Evolutionary conservation across 2,797 vertebrate genomes (phyloP).

Genomic region (Kryptopterus vitreolus): DNA sequence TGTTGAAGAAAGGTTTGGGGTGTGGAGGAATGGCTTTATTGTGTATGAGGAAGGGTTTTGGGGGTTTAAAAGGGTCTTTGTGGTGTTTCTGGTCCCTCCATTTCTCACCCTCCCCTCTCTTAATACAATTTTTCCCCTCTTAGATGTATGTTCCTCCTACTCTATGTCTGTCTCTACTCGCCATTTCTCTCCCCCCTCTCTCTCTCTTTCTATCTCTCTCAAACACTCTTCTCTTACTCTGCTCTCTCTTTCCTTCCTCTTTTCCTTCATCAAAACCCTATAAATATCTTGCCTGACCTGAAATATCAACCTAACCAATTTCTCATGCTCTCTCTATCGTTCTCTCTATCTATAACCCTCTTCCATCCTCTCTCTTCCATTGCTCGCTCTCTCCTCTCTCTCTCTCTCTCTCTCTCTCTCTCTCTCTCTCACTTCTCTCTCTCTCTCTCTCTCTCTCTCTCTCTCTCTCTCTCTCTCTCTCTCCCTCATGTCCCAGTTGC

Average conservation of each 20-base stretch:
- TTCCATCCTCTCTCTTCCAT: not conserved
- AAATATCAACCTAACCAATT: slow-evolving; percentile 15
- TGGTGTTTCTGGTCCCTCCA: slow-evolving; percentile 31
- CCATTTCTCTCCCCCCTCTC: not conserved
- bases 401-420: not conserved
- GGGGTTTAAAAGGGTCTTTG: not conserved
- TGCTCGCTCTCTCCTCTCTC: not conserved
- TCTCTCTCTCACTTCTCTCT: not conserved
- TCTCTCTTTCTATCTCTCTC: not conserved
- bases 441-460: not conserved
- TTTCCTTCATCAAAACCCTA: not conserved
- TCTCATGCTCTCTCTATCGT: not conserved
- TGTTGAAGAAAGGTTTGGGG: not conserved
- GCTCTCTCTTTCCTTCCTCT: not conserved
- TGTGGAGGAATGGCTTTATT: not conserved
- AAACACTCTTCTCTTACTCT: not conserved
- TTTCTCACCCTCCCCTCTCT: slow-evolving; percentile 20
- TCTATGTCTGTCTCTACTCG: not conserved
- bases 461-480: not conserved
- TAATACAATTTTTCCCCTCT: slow-evolving; percentile 8
- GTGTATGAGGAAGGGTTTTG: not conserved
- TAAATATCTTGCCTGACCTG: slow-evolving; percentile 26
- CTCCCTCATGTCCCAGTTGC: slow-evolving; percentile 11
- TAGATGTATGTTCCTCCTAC: not conserved
- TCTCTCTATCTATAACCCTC: not conserved